Percentiles rank a stretch among this genome's conserved stretches.
These are phyloP conservation scores for Rhincodon typus DNA, from an alignment of 2,797 vertebrate species.

Conservation along the genomic window DNA sequence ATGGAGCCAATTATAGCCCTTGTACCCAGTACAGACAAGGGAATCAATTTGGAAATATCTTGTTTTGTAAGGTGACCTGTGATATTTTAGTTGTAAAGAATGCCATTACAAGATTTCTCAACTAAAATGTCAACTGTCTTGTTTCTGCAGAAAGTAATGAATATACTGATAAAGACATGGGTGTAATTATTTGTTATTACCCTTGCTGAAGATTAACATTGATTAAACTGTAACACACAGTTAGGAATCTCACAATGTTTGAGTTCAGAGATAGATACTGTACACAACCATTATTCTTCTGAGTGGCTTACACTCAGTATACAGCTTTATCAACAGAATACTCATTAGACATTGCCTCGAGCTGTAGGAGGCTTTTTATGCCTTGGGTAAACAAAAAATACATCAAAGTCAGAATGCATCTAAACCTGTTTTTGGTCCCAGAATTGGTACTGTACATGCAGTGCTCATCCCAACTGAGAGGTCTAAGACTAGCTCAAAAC, in stretches of 20 bases:
- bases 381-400: no score
- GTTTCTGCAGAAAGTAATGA: neutral
- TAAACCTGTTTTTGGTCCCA: no score
- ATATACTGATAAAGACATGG: neutral
- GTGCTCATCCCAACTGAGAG: no score
- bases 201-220: neutral
- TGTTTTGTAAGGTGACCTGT: neutral
- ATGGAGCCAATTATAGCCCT: neutral
- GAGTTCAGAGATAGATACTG: neutral
- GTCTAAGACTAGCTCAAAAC: no score
- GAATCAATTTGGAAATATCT: neutral
- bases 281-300: neutral
- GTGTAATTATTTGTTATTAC: neutral
- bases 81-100: neutral
- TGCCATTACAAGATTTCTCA: neutral
- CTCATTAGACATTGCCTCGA: neutral
- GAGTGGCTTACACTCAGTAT: neutral
- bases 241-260: neutral
- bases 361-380: neutral
- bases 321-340: neutral
- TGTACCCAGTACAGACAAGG: neutral
- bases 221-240: neutral
- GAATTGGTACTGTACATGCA: no score
- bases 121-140: neutral
- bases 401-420: no score